Conservation (phyloP, 2,113 vertebrate species). For the Hemiprocne comata region DNA sequence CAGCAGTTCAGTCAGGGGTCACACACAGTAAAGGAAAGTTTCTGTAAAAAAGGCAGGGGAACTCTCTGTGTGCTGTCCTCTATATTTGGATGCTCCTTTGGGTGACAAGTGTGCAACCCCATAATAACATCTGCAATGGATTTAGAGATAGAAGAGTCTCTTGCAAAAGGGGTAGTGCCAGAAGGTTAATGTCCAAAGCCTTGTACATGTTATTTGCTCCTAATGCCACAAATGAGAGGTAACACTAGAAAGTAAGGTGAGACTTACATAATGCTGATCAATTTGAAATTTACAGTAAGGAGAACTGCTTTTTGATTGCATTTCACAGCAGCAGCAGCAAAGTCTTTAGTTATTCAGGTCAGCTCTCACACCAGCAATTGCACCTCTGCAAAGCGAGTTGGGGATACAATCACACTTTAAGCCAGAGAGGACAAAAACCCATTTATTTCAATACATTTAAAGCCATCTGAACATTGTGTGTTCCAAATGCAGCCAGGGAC, state of each 20-base stretch:
- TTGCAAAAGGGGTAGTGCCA: neutral
- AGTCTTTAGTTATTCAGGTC: conserved; percentile 69
- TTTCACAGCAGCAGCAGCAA: neutral
- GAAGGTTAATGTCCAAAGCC: neutral
- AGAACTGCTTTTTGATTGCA: conserved; percentile 6
- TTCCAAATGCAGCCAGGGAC: neutral
- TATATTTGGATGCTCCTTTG: neutral
- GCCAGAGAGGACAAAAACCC: neutral
- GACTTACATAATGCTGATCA: conserved; percentile 27
- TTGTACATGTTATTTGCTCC: neutral
- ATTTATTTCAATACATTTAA: neutral
- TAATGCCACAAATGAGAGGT: neutral
- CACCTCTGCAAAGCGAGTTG: conserved; percentile 24
- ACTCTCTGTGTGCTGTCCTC: neutral
- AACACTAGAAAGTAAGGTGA: neutral
- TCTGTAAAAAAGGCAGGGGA: neutral
- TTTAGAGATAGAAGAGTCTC: neutral
- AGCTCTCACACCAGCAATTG: conserved; percentile 68
- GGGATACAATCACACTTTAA: neutral
- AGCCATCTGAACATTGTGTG: neutral
- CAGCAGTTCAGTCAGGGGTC: neutral
- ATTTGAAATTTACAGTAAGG: neutral
- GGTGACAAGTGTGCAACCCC: neutral
- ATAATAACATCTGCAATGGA: neutral
- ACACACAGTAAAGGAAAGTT: neutral